Percentiles rank a stretch among this genome's conserved stretches.
These are phyloP conservation scores for Sebastes elongatus DNA, from an alignment of 2,797 vertebrate species.

Conservation along the genomic window DNA sequence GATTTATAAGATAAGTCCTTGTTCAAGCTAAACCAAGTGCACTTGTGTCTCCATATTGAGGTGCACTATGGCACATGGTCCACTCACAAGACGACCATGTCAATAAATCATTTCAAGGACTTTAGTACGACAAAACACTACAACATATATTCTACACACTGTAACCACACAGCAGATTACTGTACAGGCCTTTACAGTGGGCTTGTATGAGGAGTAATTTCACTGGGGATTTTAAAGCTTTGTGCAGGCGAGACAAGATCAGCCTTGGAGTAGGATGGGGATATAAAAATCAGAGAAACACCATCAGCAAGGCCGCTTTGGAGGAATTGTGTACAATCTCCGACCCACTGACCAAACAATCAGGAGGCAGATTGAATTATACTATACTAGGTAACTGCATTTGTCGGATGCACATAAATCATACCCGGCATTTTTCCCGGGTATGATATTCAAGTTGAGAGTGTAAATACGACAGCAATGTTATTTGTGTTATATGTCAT, in stretches of 20 bases:
- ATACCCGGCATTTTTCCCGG: background rate
- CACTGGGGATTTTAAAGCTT: background rate
- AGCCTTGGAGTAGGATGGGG: background rate
- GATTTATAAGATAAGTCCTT: background rate
- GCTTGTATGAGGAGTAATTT: background rate
- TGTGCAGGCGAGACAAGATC: background rate
- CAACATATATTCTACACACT: background rate
- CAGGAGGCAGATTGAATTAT: background rate
- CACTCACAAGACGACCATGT: background rate
- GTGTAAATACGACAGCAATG: background rate
- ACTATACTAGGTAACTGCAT: background rate
- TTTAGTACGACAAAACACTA: background rate
- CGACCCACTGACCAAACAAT: background rate
- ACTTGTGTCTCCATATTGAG: background rate
- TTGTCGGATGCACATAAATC: background rate
- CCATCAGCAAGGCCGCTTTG: constrained; percentile 11
- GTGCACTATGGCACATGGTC: background rate
- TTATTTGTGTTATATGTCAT: background rate
- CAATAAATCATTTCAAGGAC: background rate
- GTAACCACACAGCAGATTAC: background rate
- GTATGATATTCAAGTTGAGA: background rate
- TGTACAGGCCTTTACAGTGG: background rate
- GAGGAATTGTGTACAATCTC: background rate
- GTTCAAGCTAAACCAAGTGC: background rate
- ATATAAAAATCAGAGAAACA: background rate